Evolutionary conservation across 2,113 vertebrate genomes (phyloP), one percentile per base, ranked within the genome.

Genomic region (Megaptera novaeangliae): DNA sequence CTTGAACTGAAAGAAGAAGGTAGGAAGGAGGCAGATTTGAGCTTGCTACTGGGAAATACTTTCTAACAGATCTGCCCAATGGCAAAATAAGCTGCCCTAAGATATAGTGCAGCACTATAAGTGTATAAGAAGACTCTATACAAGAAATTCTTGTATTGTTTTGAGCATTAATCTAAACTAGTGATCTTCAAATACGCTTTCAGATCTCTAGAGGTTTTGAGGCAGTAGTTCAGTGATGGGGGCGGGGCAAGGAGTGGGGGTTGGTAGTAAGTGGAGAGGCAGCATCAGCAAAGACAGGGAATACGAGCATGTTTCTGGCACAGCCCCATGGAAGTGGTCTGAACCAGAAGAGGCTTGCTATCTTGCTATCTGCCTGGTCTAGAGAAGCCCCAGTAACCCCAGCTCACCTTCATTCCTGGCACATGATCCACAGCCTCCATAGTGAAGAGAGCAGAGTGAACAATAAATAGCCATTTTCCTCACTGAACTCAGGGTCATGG

Each of bases 41-140:
- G 17, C 71, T 81, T 92, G 74, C 15, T 80, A n/a, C 52, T 81
- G 61, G n/a, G n/a, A 98, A 94, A 41, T 87, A 23, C 36, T 95
- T 91, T 86, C 39, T 74, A 80, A 69, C 6, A 61, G 46, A 68
- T 49, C 49, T 92, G 75, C 29, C 81, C 69, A n/a, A 2, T 31
- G 44, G 72, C 31, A 75, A 27, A 81, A 31, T 66, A 81, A 88
- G 55, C 20, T 85, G 29, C 41, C 4, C 7, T 71, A 13, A 41
- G 34, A 72, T 25, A n/a, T 12, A 81, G n/a, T 41, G 1, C 31
- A 59, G 61, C 69, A 52, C 63, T 61, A 0, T 57, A 36, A 64
- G 36, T 84, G 5, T 41, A 36, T 52, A 10, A 44, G 41, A 85
- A 85, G 13, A 84, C 49, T 66, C 29, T 57, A 6, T 36, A n/a